Conservation (phyloP, 2,113 vertebrate genomes). For the Lepisosteus oculatus region DNA sequence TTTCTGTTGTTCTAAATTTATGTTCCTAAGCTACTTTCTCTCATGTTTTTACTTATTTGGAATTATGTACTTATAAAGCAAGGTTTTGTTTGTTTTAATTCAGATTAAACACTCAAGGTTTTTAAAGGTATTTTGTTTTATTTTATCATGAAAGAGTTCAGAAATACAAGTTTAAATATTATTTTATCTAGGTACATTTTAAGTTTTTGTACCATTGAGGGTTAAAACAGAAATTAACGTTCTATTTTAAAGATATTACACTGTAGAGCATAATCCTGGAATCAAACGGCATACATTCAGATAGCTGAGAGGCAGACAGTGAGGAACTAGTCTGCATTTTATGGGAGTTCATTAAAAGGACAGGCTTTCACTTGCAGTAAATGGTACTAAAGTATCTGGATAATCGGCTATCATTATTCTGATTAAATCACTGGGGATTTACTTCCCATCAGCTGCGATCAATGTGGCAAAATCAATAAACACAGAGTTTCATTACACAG, state of each 20-base stretch:
- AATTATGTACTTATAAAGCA: too few species aligned
- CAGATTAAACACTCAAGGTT: too few species aligned
- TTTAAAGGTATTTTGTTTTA: too few species aligned
- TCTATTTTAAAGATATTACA: slow-evolving; percentile 27
- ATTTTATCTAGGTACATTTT: too few species aligned
- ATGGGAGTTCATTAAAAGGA: slow-evolving; percentile 68
- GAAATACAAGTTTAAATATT: too few species aligned
- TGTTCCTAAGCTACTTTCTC: too few species aligned
- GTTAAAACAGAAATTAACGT: slow-evolving; percentile 4
- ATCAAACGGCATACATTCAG: slow-evolving; percentile 29
- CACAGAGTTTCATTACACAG: slow-evolving; percentile 50
- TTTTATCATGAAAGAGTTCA: too few species aligned
- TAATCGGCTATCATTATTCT: slow-evolving; percentile 76
- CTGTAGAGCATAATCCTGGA: slow-evolving; percentile 32
- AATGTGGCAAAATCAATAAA: slow-evolving; percentile 75
- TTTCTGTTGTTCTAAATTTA: too few species aligned
- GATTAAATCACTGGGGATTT: slow-evolving; percentile 77
- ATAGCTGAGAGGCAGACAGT: slow-evolving; percentile 24
- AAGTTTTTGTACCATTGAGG: too few species aligned
- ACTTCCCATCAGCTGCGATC: slow-evolving; percentile 68
- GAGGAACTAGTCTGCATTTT: slow-evolving; percentile 7
- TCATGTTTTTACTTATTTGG: too few species aligned
- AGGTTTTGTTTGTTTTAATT: too few species aligned
- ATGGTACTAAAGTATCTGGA: slow-evolving; percentile 65
- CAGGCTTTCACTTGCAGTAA: slow-evolving; percentile 48